A percentile compares a stretch with the other conserved stretches of the same genome.
Conservation (phyloP, 2,113 vertebrate species). For the Pavo muticus region DNA sequence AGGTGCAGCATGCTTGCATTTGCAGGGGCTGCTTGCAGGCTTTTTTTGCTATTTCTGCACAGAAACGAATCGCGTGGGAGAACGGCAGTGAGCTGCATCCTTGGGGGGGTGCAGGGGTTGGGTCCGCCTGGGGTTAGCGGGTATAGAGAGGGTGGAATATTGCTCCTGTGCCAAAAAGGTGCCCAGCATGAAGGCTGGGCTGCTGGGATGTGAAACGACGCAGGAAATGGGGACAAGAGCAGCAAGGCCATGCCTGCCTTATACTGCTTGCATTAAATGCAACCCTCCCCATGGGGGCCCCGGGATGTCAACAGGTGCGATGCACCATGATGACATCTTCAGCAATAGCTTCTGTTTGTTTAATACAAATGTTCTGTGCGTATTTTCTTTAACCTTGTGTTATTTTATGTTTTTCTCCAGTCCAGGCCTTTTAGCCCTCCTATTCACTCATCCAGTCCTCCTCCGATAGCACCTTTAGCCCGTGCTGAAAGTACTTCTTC, state of each 20-base stretch:
- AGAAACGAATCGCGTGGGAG: fast-evolving
- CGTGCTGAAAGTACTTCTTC: slow-evolving; percentile 97
- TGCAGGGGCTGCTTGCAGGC: background rate
- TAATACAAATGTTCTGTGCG: fast-evolving
- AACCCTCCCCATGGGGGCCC: too few relatives aligned
- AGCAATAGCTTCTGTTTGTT: background rate
- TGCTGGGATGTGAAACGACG: background rate
- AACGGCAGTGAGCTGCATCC: background rate
- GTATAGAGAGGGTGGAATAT: fast-evolving
- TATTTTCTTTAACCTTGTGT: slow-evolving; percentile 52
- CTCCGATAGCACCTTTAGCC: slow-evolving; percentile 93
- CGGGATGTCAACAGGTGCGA: background rate
- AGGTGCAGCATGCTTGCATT: slow-evolving; percentile 40
- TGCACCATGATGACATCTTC: fast-evolving
- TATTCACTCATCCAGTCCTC: slow-evolving; percentile 93
- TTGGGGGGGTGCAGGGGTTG: too few relatives aligned
- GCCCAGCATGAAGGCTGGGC: too few relatives aligned
- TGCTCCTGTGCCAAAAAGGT: background rate
- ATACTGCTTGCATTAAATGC: fast-evolving
- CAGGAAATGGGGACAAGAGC: background rate
- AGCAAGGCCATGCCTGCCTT: fast-evolving
- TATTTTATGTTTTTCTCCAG: slow-evolving; percentile 80
- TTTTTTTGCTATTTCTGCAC: fast-evolving
- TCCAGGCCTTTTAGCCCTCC: slow-evolving; percentile 94
- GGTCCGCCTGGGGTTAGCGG: fast-evolving